phyloP scores from a whole-genome alignment of 53 echinoderm and acorn worm species.

The Henricia sp. region DNA sequence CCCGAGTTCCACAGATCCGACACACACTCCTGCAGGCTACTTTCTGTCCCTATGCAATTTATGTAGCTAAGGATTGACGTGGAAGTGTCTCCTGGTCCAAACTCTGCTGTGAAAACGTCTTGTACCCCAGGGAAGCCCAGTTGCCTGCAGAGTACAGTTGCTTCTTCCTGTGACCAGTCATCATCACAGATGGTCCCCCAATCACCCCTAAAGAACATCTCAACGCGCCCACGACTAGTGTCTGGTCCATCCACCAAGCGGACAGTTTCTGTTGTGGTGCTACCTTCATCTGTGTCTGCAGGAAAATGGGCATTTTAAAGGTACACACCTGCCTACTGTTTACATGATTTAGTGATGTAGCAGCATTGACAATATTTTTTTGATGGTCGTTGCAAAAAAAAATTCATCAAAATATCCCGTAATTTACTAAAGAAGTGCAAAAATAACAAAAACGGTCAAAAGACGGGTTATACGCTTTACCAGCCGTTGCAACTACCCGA shows the following conservation, averaged over 20 bases:
- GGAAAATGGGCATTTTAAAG: too few relatives aligned
- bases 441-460: too few relatives aligned
- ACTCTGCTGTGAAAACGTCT: neutral
- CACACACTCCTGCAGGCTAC: slow-evolving; percentile 37
- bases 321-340: too few relatives aligned
- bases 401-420: too few relatives aligned
- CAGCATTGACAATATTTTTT: too few relatives aligned
- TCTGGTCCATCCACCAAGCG: slow-evolving; percentile 54
- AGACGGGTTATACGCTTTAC: too few relatives aligned
- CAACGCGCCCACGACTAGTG: slow-evolving; percentile 59
- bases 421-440: too few relatives aligned
- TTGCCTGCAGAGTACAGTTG: slow-evolving; percentile 66
- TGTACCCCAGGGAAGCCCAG: slow-evolving; percentile 54
- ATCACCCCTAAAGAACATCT: slow-evolving; percentile 27
- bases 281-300: too few relatives aligned
- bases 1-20: neutral
- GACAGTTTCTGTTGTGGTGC: neutral
- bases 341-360: too few relatives aligned
- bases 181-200: slow-evolving; percentile 74
- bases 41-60: slow-evolving; percentile 51
- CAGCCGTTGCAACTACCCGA: too few relatives aligned
- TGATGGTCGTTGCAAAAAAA: too few relatives aligned
- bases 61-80: slow-evolving; percentile 47
- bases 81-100: slow-evolving; percentile 29
- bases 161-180: neutral